Evolutionary conservation across 2,797 vertebrate genomes (phyloP), one percentile per base, ranked within the genome.

Genomic region (Hozukius guyotensis): DNA sequence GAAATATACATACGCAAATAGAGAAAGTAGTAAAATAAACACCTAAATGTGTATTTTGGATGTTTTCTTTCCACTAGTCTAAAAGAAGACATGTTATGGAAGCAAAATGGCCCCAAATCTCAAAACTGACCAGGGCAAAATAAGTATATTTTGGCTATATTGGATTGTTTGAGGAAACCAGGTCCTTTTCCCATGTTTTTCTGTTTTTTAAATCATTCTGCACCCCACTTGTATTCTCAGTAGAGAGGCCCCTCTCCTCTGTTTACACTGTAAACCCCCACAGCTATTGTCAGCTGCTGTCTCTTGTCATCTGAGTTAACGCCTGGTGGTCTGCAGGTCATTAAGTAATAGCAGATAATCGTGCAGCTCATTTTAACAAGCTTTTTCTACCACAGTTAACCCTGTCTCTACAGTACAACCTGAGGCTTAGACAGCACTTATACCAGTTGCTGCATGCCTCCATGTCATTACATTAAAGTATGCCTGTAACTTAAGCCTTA

Each of bases 341-440:
- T 68, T 89, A 83, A 70, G 71, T 75, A 63, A 78, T 55, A 25
- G 79, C 11, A 59, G 31, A 77, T 75, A 84, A 65, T 90, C 36
- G 12, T 20, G n/a, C 59, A 67, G 87, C 81, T 90, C 80, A 60
- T 61, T 87, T 88, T 87, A 92, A 90, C 84, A 67, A 81, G 92
- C 82, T 86, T 77, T n/a, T 68, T 22, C 81, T 22, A 7, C 56
- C 75, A 22, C 32, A 5, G 66, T 83, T 80, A 84, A 81, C 77
- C 36, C 57, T 5, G 68, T 42, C 83, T 72, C 52, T 10, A 12
- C 60, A 46, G 61, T 36, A 4, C 55, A 42, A 65, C 70, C 88
- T 20, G 72, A 9, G 77, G 86, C 82, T 90, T 53, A 85, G 31
- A 52, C 5, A 80, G 34, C 75, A 64, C 84, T 74, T 70, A 69